Conservation (phyloP, 1,140 invertebrate species). For the Eurosta solidaginis region DNA sequence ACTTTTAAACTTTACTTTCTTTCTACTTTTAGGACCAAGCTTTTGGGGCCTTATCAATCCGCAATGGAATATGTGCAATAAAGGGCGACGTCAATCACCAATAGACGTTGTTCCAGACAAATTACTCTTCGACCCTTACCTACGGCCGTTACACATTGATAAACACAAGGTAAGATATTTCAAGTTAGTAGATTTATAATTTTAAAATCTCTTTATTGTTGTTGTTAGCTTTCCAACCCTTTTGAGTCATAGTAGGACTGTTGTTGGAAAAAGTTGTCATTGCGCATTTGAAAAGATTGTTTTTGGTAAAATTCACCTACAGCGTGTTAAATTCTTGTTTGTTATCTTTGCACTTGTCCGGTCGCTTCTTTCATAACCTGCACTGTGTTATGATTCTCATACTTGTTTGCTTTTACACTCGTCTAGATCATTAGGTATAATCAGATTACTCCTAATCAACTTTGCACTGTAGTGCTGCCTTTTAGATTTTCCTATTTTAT, state of each 20-base stretch:
- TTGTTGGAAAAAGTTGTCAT: no score
- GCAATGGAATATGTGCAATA: constrained; percentile 94
- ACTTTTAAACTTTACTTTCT: background rate
- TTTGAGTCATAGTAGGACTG: no score
- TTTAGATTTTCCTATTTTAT: no score
- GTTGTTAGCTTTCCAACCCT: background rate
- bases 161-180: constrained; percentile 77
- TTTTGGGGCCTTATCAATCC: constrained; percentile 97
- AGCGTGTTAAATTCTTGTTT: no score
- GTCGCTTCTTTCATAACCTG: no score
- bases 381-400: no score
- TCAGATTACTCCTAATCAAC: no score
- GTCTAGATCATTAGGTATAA: no score
- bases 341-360: no score
- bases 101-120: constrained; percentile 93
- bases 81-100: constrained; percentile 90
- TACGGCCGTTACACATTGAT: constrained; percentile 85
- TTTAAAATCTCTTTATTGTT: no score
- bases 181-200: background rate
- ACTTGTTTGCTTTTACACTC: no score
- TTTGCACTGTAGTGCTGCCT: no score
- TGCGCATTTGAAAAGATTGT: background rate
- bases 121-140: constrained; percentile 90
- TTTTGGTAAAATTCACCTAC: background rate
- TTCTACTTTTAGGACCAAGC: constrained; percentile 74